Percentiles rank a stretch among this genome's conserved stretches.
Conservation (phyloP, 1,140 invertebrate genomes). For the Trachymyrmex cornetzi region DNA sequence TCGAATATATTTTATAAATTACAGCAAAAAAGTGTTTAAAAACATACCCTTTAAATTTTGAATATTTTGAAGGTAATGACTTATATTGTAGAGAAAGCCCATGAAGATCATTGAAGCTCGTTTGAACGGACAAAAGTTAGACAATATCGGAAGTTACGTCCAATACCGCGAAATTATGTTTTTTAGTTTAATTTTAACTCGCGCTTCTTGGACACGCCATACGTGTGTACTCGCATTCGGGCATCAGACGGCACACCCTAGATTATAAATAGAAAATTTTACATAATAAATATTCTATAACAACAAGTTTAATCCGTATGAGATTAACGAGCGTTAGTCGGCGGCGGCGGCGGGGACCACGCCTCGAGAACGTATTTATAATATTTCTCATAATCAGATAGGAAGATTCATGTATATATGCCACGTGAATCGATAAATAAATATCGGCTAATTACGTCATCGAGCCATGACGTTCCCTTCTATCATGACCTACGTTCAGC, state of each 20-base stretch:
- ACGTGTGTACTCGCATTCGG: neutral
- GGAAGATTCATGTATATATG: neutral
- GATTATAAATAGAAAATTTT: constrained; percentile 44
- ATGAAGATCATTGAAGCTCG: neutral
- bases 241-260: neutral
- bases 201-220: neutral
- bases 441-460: constrained; percentile 18
- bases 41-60: neutral
- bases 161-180: constrained; percentile 12
- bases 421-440: constrained; percentile 2
- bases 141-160: neutral
- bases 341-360: neutral
- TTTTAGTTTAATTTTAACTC: constrained; percentile 29
- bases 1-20: neutral
- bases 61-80: neutral
- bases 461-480: neutral
- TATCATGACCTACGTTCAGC: neutral
- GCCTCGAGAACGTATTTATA: constrained; percentile 1
- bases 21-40: neutral
- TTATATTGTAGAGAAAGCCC: too few relatives aligned
- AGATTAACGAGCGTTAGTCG: constrained; percentile 23
- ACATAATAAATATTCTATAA: constrained; percentile 38
- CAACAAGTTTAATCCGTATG: constrained; percentile 6
- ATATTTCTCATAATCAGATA: neutral
- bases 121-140: neutral